Base-by-base conservation (phyloP, 2,797 vertebrate species). In the Danionella dracula region DNA sequence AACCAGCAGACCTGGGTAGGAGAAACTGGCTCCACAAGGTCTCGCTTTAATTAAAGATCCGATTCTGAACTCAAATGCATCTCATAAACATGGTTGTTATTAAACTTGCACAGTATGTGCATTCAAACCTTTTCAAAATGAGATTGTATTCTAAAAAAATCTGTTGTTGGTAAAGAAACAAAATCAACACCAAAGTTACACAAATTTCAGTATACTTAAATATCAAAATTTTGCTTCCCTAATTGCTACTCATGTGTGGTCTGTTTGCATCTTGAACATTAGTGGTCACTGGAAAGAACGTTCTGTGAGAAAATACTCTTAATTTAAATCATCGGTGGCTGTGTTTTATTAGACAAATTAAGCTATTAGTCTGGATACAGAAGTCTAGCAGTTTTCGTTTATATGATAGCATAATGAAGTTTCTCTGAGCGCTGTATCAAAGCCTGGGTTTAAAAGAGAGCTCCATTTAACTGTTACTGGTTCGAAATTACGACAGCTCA, bases 31-130 rank as follows among this genome's bases (percentile, higher is more conserved):
- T 54, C 45, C 48, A 40, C 12, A 29, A 65, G 31, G 62, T 55
- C 31, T 65, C 50, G 1, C 8, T 48, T 48, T 48, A 35, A 46
- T 67, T 69, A 77, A 65, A 35, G 71, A 66, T 73, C 70, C 67
- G 41, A 10, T 68, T 64, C 76, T 69, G 66, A 66, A 66, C 42
- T 20, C 71, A 78, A 82, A 81, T 74, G 31, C 54, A 81, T 78
- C 81, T 80, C 79, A 70, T 85, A 83, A 85, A 85, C 66, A 73
- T 67, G 21, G 61, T 59, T 53, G 71, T 71, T 81, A 84, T 86
- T 87, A 82, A 72, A 71, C 62, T n/a, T n/a, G n/a, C n/a, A n/a
- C 76, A 68, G 79, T 81, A 74, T 74, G 80, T 76, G n/a, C 76
- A 75, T 76, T 78, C 81, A 71, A 68, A 69, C 68, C n/a, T n/a